Conservation (phyloP, 2,797 vertebrate genomes). For the Glyptemys insculpta region DNA sequence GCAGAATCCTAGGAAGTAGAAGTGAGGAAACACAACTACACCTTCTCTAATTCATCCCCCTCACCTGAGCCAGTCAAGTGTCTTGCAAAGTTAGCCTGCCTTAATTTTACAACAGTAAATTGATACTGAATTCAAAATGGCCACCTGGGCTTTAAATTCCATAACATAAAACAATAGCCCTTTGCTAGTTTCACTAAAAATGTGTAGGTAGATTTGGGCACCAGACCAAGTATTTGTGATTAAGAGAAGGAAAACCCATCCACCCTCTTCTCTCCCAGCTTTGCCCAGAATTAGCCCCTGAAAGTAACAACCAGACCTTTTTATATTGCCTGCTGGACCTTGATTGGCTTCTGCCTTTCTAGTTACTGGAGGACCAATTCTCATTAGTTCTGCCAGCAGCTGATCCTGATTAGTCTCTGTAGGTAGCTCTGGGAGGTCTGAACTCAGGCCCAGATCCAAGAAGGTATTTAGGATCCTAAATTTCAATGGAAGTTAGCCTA, state of each 20-base stretch:
- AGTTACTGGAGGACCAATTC: neutral
- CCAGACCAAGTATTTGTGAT: neutral
- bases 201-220: rapidly evolving
- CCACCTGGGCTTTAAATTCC: neutral
- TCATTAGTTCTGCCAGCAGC: neutral
- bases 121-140: neutral
- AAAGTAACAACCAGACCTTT: neutral
- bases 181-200: neutral
- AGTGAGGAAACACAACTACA: neutral
- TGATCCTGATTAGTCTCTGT: neutral
- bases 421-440: neutral
- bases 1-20: neutral
- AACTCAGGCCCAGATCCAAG: neutral
- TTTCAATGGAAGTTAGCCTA: no score
- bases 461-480: no score
- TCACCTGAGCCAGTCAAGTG: neutral
- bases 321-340: neutral
- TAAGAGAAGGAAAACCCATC: neutral
- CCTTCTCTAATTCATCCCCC: neutral
- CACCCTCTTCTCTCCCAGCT: neutral
- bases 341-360: neutral
- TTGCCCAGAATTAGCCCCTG: neutral
- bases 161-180: neutral
- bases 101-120: neutral
- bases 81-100: neutral